Percentiles rank a stretch among this genome's conserved stretches.
phyloP scores from a whole-genome alignment of 2,113 vertebrate genomes.

The Neoarius graeffei region DNA sequence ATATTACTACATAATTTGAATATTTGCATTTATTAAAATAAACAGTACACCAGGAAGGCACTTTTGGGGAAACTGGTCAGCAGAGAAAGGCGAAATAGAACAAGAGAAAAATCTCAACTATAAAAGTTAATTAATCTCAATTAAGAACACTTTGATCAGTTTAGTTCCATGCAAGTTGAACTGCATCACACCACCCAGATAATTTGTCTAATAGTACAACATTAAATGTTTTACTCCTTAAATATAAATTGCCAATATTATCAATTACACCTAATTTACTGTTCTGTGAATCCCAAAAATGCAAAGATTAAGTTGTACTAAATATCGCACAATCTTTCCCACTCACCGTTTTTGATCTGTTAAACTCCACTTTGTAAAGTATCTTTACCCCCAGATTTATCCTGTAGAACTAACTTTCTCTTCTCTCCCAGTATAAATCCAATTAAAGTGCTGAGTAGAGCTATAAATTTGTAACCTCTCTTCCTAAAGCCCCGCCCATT shows the following conservation, averaged over 20 bases:
- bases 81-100: neutral
- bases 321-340: constrained; percentile 15
- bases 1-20: neutral
- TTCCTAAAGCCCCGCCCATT: constrained; percentile 7
- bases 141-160: neutral
- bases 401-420: neutral
- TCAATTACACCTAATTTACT: neutral
- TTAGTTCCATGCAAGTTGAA: neutral
- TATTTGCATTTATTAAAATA: neutral
- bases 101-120: neutral
- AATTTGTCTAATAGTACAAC: too few relatives aligned
- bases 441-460: neutral
- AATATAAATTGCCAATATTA: neutral
- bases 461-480: constrained; percentile 10
- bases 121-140: neutral
- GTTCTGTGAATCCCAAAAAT: neutral
- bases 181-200: neutral
- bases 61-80: neutral
- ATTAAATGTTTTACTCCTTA: neutral
- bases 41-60: neutral
- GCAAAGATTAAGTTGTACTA: neutral
- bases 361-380: neutral
- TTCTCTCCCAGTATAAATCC: neutral
- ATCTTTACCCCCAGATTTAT: neutral
- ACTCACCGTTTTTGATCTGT: neutral